phyloP scores from a whole-genome alignment of 2,888 invertebrate genomes.

The Colletes collaris region DNA sequence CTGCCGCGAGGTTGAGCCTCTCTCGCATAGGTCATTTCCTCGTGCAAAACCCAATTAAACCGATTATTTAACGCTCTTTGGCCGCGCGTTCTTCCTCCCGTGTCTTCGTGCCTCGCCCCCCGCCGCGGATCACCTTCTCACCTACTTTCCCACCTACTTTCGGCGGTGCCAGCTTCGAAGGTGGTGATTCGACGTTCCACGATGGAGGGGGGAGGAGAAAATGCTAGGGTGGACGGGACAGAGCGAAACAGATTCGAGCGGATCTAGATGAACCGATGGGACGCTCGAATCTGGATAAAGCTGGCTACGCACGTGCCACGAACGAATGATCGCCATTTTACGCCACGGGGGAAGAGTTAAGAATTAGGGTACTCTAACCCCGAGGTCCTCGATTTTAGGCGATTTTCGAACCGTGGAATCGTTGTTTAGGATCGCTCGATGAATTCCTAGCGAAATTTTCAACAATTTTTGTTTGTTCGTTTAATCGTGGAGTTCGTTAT shows the following conservation, averaged over 20 bases:
- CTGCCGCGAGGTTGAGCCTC: constrained; percentile 70
- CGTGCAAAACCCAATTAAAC: constrained; percentile 81
- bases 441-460: too few relatives aligned
- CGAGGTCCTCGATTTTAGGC: too few relatives aligned
- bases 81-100: constrained; percentile 4
- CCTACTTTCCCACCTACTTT: constrained; percentile 48
- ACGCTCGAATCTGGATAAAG: background rate
- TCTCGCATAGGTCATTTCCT: constrained; percentile 80
- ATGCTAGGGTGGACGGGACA: constrained; percentile 30
- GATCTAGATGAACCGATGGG: background rate
- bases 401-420: too few relatives aligned
- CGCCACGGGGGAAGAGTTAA: too few relatives aligned
- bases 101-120: background rate
- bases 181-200: constrained; percentile 2
- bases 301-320: too few relatives aligned
- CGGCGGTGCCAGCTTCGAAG: constrained; percentile 22
- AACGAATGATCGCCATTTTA: too few relatives aligned
- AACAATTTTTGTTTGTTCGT: too few relatives aligned
- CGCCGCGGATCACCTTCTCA: constrained; percentile 42
- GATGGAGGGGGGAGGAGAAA: background rate
- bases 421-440: too few relatives aligned
- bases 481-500: too few relatives aligned
- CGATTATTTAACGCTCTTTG: constrained; percentile 79
- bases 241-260: constrained; percentile 28
- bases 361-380: too few relatives aligned